A percentile compares a stretch with the other conserved stretches of the same genome.
Evolutionary conservation across 2,888 invertebrate species (phyloP).

Genomic region (Margaritifera margaritifera): DNA sequence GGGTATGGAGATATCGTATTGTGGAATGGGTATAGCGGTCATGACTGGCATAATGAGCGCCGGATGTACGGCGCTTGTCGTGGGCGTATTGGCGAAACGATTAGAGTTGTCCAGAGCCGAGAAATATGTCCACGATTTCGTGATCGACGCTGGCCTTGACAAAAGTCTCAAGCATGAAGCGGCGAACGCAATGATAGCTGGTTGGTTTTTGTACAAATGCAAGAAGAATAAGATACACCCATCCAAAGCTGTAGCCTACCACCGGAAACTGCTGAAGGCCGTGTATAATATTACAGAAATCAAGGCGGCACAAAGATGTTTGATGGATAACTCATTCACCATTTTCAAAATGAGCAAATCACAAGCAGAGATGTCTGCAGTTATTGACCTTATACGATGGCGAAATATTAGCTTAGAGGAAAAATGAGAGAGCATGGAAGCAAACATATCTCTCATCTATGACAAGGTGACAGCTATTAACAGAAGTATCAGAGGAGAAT

Average conservation of each 20-base stretch:
- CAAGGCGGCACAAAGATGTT: constrained; percentile 66
- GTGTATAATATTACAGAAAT: constrained; percentile 70
- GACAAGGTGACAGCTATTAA: too few relatives aligned
- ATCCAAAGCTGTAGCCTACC: constrained; percentile 49
- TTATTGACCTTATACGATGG: constrained; percentile 35
- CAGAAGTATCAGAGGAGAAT: too few relatives aligned
- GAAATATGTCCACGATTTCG: constrained; percentile 72
- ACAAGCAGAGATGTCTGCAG: constrained; percentile 43
- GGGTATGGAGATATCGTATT: constrained; percentile 73
- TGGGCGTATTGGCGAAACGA: constrained; percentile 69
- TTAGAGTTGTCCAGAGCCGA: constrained; percentile 70
- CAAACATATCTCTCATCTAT: too few relatives aligned
- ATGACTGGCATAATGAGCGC: constrained; percentile 71
- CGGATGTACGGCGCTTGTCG: constrained; percentile 70
- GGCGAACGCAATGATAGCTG: constrained; percentile 68
- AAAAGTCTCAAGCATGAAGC: constrained; percentile 67
- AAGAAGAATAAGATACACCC: constrained; percentile 39
- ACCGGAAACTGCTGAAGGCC: constrained; percentile 66
- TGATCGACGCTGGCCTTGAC: constrained; percentile 70
- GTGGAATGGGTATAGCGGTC: constrained; percentile 70
- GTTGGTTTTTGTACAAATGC: constrained; percentile 68
- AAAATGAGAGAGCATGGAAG: too few relatives aligned
- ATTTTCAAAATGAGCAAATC: constrained; percentile 61
- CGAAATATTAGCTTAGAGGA: constrained; percentile 51
- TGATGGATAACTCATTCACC: constrained; percentile 62